Evolutionary conservation across 2,888 invertebrate species (phyloP).

Genomic region (Drosophila tripunctata): DNA sequence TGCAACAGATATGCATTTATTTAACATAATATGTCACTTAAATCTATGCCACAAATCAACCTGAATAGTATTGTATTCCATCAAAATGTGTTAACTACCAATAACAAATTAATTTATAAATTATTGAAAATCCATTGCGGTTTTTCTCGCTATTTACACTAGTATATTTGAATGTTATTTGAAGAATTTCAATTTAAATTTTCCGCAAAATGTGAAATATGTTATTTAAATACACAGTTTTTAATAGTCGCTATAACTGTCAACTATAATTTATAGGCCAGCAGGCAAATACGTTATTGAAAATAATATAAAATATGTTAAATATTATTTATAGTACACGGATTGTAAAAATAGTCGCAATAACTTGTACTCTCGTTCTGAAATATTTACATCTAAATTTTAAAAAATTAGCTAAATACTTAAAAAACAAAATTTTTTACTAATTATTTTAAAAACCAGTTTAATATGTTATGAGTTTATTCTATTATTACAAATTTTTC

Average conservation of each 20-base stretch:
- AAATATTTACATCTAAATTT: too few relatives aligned
- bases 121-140: not conserved
- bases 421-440: too few relatives aligned
- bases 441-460: too few relatives aligned
- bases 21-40: slow-evolving; percentile 8
- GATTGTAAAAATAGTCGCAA: too few relatives aligned
- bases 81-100: not conserved
- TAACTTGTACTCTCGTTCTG: too few relatives aligned
- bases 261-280: not conserved
- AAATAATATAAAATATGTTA: too few relatives aligned
- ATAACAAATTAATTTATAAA: not conserved
- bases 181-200: not conserved
- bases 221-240: too few relatives aligned
- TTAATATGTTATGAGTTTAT: not conserved
- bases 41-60: not conserved
- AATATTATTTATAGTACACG: too few relatives aligned
- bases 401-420: too few relatives aligned
- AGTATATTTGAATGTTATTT: not conserved
- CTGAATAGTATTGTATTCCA: too few relatives aligned
- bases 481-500: not conserved
- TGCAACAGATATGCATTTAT: slow-evolving; percentile 45
- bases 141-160: not conserved
- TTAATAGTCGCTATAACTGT: too few relatives aligned
- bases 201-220: too few relatives aligned
- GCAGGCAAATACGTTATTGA: not conserved